Base-by-base conservation (phyloP, 2,113 vertebrate species). In the Megaleporinus macrocephalus region DNA sequence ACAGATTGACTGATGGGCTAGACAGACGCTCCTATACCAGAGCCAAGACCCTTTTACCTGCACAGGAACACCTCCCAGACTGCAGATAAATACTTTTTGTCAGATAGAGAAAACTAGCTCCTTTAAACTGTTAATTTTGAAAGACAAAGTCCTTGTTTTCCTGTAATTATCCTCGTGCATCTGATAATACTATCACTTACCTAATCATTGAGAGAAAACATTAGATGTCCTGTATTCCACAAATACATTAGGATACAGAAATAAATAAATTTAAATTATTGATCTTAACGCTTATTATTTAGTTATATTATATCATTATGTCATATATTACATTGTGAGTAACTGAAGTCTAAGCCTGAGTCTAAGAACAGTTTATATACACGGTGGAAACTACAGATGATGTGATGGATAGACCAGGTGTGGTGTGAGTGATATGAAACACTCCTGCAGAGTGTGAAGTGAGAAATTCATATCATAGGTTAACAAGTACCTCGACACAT, bases 351-450 rank as follows among this genome's bases (percentile, higher is more conserved):
- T 44, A 1, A 44, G 11, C 1, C 41, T 44, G 10, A 15, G 53
- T 9, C 49, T 27, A 36, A 47, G 53, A 24, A 27, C 24, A n/a
- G n/a, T 36, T 73, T 65, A 65, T 53, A 53, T 74, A 73, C 41
- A 51, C 41, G 0, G 26, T 62, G 53, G 3, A 49, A n/a, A 69
- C n/a, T 16, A 81, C 47, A 73, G 47, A 71, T 55, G 44, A 65
- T 30, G 70, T 74, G 73, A 57, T 1, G 27, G 71, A 68, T 61
- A 55, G n/a, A 74, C 71, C 79, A 78, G 68, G n/a, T 85, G 75
- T 74, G 24, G 41, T 85, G 84, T 85, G 51, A 76, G n/a, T 30
- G 69, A 76, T 83, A 84, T 81, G 84, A 87, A 87, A 85, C 84
- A 84, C 84, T 73, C 84, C 78, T 57, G 49, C 47, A 20, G 86